These are phyloP conservation scores for Vombatus ursinus DNA, from an alignment of 2,113 vertebrate species.

Conservation along the genomic window DNA sequence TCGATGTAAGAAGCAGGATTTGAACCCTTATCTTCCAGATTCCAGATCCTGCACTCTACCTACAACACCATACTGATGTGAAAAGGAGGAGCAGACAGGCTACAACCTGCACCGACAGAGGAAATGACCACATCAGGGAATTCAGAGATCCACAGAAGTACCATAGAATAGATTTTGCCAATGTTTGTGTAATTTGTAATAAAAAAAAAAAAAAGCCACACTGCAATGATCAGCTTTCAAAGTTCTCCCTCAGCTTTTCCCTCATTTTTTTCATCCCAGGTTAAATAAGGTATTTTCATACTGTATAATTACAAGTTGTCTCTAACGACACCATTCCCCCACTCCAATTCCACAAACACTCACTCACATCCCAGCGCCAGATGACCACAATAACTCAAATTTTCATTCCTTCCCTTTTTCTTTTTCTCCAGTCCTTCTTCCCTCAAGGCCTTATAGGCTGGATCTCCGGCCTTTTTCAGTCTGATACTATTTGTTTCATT, in stretches of 20 bases:
- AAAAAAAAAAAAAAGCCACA: background rate
- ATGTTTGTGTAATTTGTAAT: background rate
- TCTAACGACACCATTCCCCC: background rate
- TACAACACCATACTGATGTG: background rate
- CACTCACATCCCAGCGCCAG: constrained; percentile 1
- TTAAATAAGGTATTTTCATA: background rate
- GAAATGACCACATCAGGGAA: background rate
- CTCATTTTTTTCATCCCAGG: background rate
- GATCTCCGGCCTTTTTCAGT: background rate
- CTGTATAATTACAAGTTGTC: constrained; percentile 43
- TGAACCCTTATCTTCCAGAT: background rate
- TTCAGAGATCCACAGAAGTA: background rate
- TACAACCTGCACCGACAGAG: background rate
- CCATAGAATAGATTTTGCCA: background rate
- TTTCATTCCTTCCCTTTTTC: background rate
- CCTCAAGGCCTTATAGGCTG: background rate
- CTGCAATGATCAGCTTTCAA: constrained; percentile 33
- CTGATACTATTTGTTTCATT: background rate
- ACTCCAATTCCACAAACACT: constrained; percentile 19
- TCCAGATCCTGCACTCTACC: background rate
- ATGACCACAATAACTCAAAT: constrained; percentile 17
- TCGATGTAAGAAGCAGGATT: background rate
- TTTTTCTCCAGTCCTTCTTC: background rate
- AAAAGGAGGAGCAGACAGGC: background rate
- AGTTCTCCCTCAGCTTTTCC: background rate